Base-by-base conservation (phyloP, 1,140 invertebrate species). In the Solenopsis invicta region DNA sequence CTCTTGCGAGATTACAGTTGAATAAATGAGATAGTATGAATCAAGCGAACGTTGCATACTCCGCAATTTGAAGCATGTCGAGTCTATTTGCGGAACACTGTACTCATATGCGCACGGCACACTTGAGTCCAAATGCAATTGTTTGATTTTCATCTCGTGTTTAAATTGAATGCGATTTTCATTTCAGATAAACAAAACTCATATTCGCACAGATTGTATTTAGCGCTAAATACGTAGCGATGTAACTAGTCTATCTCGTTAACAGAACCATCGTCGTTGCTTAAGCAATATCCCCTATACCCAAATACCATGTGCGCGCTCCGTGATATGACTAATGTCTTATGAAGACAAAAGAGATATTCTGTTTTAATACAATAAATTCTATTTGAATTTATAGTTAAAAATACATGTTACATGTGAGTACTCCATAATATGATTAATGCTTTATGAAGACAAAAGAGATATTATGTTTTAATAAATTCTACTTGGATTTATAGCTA, bases 141-240 rank as follows among this genome's bases (percentile, higher is more conserved):
- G 69, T 84, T 75, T 75, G 80, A 84, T 84, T 84, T 84, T 84
- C 80, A 84, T 84, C 69, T 84, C 54, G 69, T 62, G 69, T 62
- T 84, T 84, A 84, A 84, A 84, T 84, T 75, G 56, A 62, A 62
- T 48, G 41, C 69, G 54, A 84, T 84, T 84, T 84, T 84, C 80
- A 84, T 84, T 84, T 84, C 41, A 84, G 80, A 84, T 84, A 84
- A 84, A 84, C 80, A 61, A 81, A 72, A 56, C 78, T 81, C 78
- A 72, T 81, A 81, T 72, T 69, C 66, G 45, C 66, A 29, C 66
- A 81, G 67, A 81, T 50, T 72, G 66, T 72, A 81, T 72, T 81
- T 81, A 81, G 18, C 37, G 50, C 77, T 81, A 81, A 81, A 81
- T 37, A 56, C 50, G 21, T 34, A 45, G 13, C 21, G 50, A 29